Evolutionary conservation across 2,113 vertebrate genomes (phyloP).

Genomic region (Dendropsophus ebraccatus): DNA sequence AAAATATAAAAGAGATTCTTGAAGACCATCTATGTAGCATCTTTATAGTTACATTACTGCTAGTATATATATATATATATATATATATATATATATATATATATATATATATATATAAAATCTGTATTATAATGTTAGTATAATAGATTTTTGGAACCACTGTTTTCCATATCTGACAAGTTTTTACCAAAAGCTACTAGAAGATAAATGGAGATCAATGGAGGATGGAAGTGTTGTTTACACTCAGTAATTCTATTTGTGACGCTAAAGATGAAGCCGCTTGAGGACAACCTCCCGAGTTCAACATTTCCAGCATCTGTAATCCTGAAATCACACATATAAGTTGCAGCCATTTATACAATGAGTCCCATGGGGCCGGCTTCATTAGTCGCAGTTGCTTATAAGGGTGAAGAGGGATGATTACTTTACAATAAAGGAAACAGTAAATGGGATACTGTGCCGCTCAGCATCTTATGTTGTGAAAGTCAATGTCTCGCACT

Average conservation of each 20-base stretch:
- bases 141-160: too few species aligned
- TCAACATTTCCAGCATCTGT: neutral
- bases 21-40: too few species aligned
- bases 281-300: neutral
- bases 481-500: too few species aligned
- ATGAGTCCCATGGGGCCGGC: neutral
- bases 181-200: neutral
- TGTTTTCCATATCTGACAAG: too few species aligned
- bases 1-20: too few species aligned
- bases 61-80: too few species aligned
- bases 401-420: neutral
- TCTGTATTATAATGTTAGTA: too few species aligned
- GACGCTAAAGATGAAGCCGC: neutral
- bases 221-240: neutral
- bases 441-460: neutral
- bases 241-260: neutral
- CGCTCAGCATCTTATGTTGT: too few species aligned
- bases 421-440: neutral
- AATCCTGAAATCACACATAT: neutral
- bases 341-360: slow-evolving; percentile 24
- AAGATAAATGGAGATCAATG: neutral
- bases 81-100: too few species aligned
- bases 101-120: too few species aligned
- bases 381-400: slow-evolving; percentile 33
- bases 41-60: too few species aligned